Conservation (phyloP, 2,888 invertebrate genomes). For the Acleris cristana region DNA sequence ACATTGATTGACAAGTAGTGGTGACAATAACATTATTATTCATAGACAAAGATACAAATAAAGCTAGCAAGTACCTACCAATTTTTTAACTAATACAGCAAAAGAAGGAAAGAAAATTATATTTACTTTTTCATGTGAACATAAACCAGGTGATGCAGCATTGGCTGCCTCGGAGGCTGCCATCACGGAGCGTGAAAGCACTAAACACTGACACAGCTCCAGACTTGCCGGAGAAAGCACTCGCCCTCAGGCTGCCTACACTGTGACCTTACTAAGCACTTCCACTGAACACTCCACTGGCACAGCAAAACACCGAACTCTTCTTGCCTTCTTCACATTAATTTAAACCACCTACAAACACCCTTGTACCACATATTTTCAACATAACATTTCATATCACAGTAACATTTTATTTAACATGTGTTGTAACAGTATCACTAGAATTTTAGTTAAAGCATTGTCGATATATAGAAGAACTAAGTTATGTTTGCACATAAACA, state of each 20-base stretch:
- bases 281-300: conserved; percentile 71
- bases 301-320: conserved; percentile 66
- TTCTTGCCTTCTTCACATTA: conserved; percentile 58
- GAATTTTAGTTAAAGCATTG: conserved; percentile 82
- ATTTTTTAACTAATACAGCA: conserved; percentile 60
- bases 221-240: conserved; percentile 47
- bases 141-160: conserved; percentile 51
- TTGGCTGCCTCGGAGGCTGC: conserved; percentile 43
- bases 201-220: conserved; percentile 64
- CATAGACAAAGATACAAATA: conserved; percentile 34
- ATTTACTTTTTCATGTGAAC: conserved; percentile 73
- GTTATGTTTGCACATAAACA: conserved; percentile 61
- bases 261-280: conserved; percentile 47
- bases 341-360: conserved; percentile 75
- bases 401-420: conserved; percentile 64
- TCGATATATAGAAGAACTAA: conserved; percentile 76
- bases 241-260: conserved; percentile 24
- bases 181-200: conserved; percentile 51
- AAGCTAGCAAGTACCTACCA: conserved; percentile 47
- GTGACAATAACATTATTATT: conserved; percentile 26
- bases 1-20: conserved; percentile 11
- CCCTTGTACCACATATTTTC: conserved; percentile 72
- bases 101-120: conserved; percentile 68
- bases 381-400: conserved; percentile 72
- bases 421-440: conserved; percentile 73